Conservation (phyloP, 2,888 invertebrate genomes). For the Patella depressa region DNA sequence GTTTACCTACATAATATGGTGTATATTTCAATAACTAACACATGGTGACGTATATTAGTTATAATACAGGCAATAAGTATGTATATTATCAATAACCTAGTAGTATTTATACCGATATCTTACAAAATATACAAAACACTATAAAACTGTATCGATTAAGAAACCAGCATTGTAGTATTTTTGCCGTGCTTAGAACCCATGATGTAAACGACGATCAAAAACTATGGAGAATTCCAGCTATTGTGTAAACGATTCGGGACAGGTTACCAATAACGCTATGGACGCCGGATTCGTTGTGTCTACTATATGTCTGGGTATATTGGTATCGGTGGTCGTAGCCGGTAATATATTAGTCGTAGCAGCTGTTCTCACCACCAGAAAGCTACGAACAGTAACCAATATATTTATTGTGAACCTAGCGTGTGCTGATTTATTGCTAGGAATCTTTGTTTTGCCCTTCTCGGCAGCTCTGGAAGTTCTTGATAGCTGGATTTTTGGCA, state of each 20-base stretch:
- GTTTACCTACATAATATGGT: no score
- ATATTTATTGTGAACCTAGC: constrained; percentile 97
- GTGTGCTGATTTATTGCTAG: constrained; percentile 95
- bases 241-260: constrained; percentile 16
- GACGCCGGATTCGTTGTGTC: constrained; percentile 33
- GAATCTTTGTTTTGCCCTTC: constrained; percentile 94
- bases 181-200: no score
- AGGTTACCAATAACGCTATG: constrained; percentile 12
- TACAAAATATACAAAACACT: no score
- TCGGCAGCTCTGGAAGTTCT: constrained; percentile 90
- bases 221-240: constrained; percentile 4
- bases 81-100: no score
- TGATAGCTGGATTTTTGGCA: constrained; percentile 90
- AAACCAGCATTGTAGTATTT: no score
- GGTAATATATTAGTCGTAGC: constrained; percentile 94
- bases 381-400: constrained; percentile 94
- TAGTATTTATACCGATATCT: no score
- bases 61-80: no score
- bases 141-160: no score
- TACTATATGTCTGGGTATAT: constrained; percentile 72
- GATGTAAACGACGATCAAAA: no score
- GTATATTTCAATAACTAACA: no score
- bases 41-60: no score
- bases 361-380: constrained; percentile 87
- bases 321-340: constrained; percentile 89